phyloP scores from a whole-genome alignment of 2,888 invertebrate genomes.

The Drosophila demipolita region DNA sequence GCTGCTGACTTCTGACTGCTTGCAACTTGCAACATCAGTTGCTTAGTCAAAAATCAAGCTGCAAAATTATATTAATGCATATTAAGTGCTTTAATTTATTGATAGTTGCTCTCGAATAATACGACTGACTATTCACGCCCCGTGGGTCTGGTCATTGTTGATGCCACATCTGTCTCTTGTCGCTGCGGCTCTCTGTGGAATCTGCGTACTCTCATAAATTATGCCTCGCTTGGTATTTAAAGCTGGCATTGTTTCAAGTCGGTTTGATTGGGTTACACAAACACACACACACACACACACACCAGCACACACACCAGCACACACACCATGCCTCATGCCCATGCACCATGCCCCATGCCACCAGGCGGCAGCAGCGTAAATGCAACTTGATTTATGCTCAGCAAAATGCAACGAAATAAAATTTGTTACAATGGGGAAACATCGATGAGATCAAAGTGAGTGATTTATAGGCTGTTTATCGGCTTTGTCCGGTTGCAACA shows the following conservation, averaged over 20 bases:
- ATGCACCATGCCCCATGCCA: neutral
- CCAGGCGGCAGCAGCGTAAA: slow-evolving; percentile 12
- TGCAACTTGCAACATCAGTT: neutral
- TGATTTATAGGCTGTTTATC: slow-evolving; percentile 76
- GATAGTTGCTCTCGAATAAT: slow-evolving; percentile 12
- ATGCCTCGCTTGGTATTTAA: slow-evolving; percentile 64
- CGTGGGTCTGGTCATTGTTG: slow-evolving; percentile 51
- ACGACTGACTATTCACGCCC: slow-evolving; percentile 21
- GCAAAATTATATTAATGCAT: neutral
- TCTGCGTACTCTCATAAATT: slow-evolving; percentile 66
- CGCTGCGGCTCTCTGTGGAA: slow-evolving; percentile 39
- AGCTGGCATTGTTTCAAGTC: slow-evolving; percentile 58
- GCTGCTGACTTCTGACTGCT: neutral
- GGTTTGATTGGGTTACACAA: slow-evolving; percentile 7
- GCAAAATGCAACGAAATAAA: slow-evolving; percentile 72
- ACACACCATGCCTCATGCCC: neutral
- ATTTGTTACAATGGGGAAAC: slow-evolving; percentile 59
- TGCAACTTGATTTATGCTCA: slow-evolving; percentile 67
- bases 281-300: neutral
- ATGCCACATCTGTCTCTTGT: slow-evolving; percentile 72
- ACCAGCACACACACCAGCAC: too few relatives aligned
- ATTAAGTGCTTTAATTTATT: slow-evolving; percentile 1
- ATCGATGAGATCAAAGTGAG: slow-evolving; percentile 74
- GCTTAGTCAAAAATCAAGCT: neutral
- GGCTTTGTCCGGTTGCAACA: slow-evolving; percentile 49